A percentile compares a stretch with the other conserved stretches of the same genome.
phyloP scores from a whole-genome alignment of 2,797 vertebrate species.

The Ispidina lecontei region DNA sequence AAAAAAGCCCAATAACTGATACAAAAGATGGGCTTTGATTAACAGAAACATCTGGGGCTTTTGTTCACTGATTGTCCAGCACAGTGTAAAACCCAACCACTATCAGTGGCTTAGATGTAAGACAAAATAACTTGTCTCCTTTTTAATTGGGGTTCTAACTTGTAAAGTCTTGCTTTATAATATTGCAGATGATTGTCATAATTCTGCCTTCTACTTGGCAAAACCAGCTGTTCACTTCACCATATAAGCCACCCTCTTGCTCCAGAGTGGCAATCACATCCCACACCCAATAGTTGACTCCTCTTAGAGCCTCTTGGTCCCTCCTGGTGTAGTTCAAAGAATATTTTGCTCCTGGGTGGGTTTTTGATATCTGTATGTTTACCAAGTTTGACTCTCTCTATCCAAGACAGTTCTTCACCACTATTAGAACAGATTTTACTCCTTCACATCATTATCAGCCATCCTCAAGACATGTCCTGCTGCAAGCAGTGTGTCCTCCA shows the following conservation, averaged over 20 bases:
- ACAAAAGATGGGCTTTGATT: constrained; percentile 58
- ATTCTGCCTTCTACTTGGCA: not conserved
- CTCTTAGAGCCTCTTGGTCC: not conserved
- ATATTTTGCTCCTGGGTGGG: not conserved
- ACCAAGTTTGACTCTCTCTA: not conserved
- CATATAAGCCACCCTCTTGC: not conserved
- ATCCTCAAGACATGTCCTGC: fast-evolving
- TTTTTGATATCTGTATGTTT: not conserved
- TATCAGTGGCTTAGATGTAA: not conserved
- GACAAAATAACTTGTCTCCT: not conserved
- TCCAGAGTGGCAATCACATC: not conserved
- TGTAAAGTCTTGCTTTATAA: not conserved
- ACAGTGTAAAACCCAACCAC: constrained; percentile 13
- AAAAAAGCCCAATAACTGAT: constrained; percentile 27
- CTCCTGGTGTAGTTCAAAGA: not conserved
- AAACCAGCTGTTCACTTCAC: not conserved
- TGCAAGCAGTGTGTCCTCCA: not conserved
- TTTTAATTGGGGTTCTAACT: not conserved
- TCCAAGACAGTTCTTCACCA: not conserved
- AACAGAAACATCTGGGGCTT: constrained; percentile 46
- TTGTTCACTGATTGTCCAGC: constrained; percentile 34
- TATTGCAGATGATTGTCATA: not conserved
- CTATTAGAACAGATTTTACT: not conserved
- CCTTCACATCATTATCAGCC: not conserved
- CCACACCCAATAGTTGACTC: not conserved